phyloP scores from a whole-genome alignment of 2,888 invertebrate species.

The Tetragnatha montana region DNA sequence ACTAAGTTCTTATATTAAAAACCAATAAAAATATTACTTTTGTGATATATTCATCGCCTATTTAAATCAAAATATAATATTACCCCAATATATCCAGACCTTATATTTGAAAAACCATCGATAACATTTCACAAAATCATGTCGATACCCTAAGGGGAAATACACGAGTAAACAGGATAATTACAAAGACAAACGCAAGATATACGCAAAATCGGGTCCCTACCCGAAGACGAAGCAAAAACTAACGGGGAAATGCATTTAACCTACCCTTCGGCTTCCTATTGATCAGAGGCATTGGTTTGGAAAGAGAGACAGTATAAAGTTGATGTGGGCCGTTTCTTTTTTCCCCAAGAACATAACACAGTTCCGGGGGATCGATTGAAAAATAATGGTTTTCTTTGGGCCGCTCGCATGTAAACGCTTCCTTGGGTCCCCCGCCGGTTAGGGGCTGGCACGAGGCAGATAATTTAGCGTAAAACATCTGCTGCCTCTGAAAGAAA shows the following conservation, averaged over 20 bases:
- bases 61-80: too few relatives aligned
- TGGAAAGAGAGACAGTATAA: background rate
- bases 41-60: too few relatives aligned
- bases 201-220: background rate
- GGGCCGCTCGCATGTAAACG: conserved; percentile 16
- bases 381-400: conserved; percentile 53
- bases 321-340: conserved; percentile 28
- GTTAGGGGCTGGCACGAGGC: background rate
- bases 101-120: too few relatives aligned
- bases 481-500: conserved; percentile 8
- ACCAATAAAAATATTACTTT: too few relatives aligned
- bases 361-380: conserved; percentile 35
- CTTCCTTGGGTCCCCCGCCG: background rate
- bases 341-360: conserved; percentile 4
- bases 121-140: too few relatives aligned
- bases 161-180: too few relatives aligned
- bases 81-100: too few relatives aligned
- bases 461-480: conserved; percentile 52
- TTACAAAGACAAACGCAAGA: too few relatives aligned
- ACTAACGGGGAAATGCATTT: background rate
- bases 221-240: background rate
- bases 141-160: too few relatives aligned
- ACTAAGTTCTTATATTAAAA: too few relatives aligned
- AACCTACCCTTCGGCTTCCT: conserved; percentile 9
- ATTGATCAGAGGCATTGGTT: conserved; percentile 29